Evolutionary conservation across 1,140 invertebrate genomes (phyloP).

Genomic region (Bombus haemorrhoidalis): DNA sequence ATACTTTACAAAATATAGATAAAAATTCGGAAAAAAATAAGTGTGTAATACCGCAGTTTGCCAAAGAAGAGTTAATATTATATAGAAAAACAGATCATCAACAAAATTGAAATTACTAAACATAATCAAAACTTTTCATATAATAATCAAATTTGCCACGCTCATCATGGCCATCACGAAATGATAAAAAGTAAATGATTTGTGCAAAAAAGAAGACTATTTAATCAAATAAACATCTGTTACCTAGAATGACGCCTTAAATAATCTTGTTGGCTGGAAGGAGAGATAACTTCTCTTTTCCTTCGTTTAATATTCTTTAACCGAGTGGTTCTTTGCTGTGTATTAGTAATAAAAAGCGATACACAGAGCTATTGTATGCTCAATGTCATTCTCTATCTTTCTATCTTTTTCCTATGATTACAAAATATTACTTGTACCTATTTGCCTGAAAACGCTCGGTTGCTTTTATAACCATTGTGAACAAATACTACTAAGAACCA

Average conservation of each 20-base stretch:
- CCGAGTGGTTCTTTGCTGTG: too few relatives aligned
- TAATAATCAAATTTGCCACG: neutral
- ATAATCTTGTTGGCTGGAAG: neutral
- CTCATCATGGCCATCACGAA: neutral
- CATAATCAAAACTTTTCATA: neutral
- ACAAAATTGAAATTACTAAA: neutral
- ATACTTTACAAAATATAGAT: neutral
- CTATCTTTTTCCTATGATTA: neutral
- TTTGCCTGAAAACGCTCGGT: neutral
- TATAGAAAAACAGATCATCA: neutral
- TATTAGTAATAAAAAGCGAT: neutral
- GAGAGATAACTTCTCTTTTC: neutral
- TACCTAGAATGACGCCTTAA: neutral
- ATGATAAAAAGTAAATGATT: neutral
- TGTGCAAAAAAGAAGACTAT: neutral
- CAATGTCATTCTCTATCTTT: constrained; percentile 6
- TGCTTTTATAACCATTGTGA: neutral
- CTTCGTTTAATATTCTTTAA: neutral
- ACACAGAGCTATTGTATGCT: neutral
- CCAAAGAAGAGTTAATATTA: neutral
- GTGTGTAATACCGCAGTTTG: neutral
- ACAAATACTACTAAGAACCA: neutral
- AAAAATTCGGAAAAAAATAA: neutral
- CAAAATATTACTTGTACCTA: neutral
- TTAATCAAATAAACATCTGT: neutral